Evolutionary conservation across 2,797 vertebrate species (phyloP).

Genomic region (Sitta carolinensis): DNA sequence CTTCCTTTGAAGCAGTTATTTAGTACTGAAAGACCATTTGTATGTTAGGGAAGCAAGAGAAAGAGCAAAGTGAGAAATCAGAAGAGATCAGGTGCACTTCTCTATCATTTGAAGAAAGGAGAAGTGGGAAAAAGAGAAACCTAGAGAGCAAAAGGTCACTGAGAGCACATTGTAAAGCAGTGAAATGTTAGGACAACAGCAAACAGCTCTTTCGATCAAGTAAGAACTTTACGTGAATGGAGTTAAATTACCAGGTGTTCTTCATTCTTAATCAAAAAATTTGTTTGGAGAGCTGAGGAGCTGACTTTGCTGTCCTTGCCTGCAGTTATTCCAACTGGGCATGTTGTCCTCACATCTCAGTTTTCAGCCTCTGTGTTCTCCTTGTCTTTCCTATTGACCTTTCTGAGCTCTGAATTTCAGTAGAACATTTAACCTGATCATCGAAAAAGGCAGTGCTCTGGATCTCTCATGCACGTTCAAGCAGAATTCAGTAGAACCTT

Average conservation of each 20-base stretch:
- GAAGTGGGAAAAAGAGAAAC: neutral
- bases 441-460: neutral
- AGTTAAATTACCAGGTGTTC: neutral
- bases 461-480: neutral
- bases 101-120: neutral
- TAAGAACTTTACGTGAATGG: neutral
- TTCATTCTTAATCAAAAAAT: neutral
- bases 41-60: neutral
- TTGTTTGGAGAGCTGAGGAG: neutral
- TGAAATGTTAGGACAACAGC: neutral
- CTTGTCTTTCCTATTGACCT: neutral
- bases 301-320: slow-evolving; percentile 1
- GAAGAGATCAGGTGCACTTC: neutral
- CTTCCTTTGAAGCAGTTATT: neutral
- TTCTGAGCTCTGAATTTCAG: neutral
- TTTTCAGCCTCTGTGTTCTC: neutral
- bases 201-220: neutral
- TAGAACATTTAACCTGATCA: neutral
- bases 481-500: neutral
- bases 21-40: neutral
- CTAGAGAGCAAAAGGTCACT: neutral
- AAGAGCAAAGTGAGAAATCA: neutral
- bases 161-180: neutral
- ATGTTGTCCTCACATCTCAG: neutral
- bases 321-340: neutral